Evolutionary conservation across 2,888 invertebrate genomes (phyloP), one percentile per base, ranked within the genome.

Genomic region (Hirtodrosophila histrioides): DNA sequence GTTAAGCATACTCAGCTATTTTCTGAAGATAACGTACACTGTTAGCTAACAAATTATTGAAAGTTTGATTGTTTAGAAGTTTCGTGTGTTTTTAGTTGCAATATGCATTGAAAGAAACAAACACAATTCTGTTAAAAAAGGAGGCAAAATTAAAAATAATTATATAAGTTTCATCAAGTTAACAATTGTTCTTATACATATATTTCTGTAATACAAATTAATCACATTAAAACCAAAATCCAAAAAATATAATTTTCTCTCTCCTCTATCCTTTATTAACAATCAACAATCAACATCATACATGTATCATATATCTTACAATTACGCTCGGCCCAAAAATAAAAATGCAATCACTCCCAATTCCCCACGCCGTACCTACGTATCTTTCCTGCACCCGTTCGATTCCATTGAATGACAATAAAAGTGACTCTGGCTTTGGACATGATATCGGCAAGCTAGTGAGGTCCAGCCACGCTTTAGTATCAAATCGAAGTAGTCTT

Each of bases 51-150:
- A 54, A 39, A n/a, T 36, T 10, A 31, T 44, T 55, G 29, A 31
- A 53, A 55, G 29, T 49, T 53, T 3, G 45, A 33, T 49, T 72
- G 41, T 12, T 53, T 56, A 55, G 41, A 46, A 24, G 49, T 46
- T 40, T 24, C 36, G 31, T 40, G 17, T 67, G 56, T 56, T 44
- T 50, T 50, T 43, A 49, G 75, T 50, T 57, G 55, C 27, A 10
- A 58, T 55, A 51, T 69, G 48, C 61, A 69, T 75, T 66, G 23
- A 74, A 70, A 55, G 46, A 78, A 82, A 70, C 65, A 86, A 77
- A 75, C 81, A 82, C 84, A 78, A 80, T 86, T 86, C 39, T 27
- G 31, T 61, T 65, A 41, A 48, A 58, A 53, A 55, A 51, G 46
- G 41, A 57, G 49, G 49, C 45, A 51, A 63, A 7, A 46, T 49